A percentile compares a stretch with the other conserved stretches of the same genome.
Conservation (phyloP, 2,888 invertebrate species). For the Pecten maximus region DNA sequence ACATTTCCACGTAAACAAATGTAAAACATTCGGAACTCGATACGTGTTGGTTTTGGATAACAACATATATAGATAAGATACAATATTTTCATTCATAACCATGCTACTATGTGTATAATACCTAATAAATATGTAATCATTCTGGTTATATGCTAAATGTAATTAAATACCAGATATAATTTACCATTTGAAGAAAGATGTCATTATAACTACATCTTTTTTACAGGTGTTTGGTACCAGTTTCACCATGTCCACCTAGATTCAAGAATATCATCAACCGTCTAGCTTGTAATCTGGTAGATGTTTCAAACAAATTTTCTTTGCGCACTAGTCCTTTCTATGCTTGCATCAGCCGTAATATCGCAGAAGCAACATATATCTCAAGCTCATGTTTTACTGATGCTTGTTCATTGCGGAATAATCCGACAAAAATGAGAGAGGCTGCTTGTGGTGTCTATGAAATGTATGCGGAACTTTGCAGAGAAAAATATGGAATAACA, state of each 20-base stretch:
- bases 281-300: background rate
- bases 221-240: background rate
- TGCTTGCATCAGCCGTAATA: background rate
- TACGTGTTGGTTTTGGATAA: no score
- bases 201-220: no score
- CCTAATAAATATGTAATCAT: no score
- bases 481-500: background rate
- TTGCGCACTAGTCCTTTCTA: background rate
- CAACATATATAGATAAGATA: no score
- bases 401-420: background rate
- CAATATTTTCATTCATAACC: no score
- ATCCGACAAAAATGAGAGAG: background rate
- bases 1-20: no score
- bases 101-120: no score
- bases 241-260: background rate
- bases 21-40: no score
- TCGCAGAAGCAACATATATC: background rate
- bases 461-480: background rate
- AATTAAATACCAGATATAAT: no score
- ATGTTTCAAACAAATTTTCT: background rate
- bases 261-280: background rate
- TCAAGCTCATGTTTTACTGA: background rate
- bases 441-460: slow-evolving; percentile 9
- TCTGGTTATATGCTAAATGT: no score
- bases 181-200: no score